Conservation (phyloP, 2,888 invertebrate genomes). For the Volucella zonaria region DNA sequence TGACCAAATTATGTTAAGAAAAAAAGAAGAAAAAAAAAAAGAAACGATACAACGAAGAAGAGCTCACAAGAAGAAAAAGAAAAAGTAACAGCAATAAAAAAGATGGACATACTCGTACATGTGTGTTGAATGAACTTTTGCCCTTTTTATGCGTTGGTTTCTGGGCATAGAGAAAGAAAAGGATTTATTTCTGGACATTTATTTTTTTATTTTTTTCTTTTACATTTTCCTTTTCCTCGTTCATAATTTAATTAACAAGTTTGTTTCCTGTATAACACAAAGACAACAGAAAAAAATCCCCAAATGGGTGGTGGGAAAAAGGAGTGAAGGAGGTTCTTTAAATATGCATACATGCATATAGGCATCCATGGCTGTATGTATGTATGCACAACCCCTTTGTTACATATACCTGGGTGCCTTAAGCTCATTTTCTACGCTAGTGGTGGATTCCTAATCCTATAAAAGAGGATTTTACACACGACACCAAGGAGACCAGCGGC, state of each 20-base stretch:
- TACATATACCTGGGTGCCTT: conserved; percentile 51
- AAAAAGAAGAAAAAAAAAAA: conserved; percentile 26
- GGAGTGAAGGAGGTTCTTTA: conserved; percentile 54
- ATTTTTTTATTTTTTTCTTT: conserved; percentile 14
- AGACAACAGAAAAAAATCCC: conserved; percentile 4
- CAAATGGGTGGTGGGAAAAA: conserved; percentile 58
- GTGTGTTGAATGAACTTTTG: conserved; percentile 70
- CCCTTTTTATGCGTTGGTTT: conserved; percentile 64
- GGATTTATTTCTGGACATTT: conserved; percentile 70
- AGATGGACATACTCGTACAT: conserved; percentile 60
- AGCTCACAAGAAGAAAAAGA: conserved; percentile 40
- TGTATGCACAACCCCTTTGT: no score
- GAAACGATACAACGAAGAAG: conserved; percentile 19
- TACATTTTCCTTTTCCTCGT: conserved; percentile 43
- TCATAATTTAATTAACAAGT: conserved; percentile 73
- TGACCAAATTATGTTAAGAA: conserved; percentile 80
- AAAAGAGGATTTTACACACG: conserved; percentile 74
- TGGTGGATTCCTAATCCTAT: conserved; percentile 71
- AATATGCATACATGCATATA: neutral
- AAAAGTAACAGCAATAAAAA: conserved; percentile 3
- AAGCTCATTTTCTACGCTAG: conserved; percentile 66
- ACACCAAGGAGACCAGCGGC: conserved; percentile 69
- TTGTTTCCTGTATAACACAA: conserved; percentile 69
- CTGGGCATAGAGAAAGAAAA: conserved; percentile 58
- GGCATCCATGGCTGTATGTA: neutral